Percentiles rank a stretch among this genome's conserved stretches.
Evolutionary conservation across 2,797 vertebrate genomes (phyloP).

Genomic region (Rhinoraja longicauda): DNA sequence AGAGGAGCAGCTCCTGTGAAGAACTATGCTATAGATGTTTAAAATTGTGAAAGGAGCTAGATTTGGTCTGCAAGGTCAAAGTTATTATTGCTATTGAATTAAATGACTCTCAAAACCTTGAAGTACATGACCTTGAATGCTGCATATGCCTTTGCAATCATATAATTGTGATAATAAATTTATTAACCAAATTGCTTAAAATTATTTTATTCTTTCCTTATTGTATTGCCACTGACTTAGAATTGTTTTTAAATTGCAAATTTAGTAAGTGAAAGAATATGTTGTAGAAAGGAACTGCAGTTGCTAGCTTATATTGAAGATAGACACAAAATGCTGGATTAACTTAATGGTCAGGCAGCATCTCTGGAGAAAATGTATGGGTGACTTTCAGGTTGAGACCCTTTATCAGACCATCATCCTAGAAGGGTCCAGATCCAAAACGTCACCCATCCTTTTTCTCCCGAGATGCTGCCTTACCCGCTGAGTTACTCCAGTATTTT

Average conservation of each 20-base stretch:
- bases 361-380: no score
- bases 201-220: not conserved
- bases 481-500: no score
- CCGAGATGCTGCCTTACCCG: no score
- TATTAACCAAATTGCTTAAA: not conserved
- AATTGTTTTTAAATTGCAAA: not conserved
- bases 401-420: no score
- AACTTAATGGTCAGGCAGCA: no score
- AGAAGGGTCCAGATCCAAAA: no score
- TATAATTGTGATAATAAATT: no score
- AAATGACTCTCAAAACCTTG: not conserved
- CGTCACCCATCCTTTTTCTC: no score
- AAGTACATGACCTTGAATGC: not conserved
- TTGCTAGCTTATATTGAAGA: no score
- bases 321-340: no score
- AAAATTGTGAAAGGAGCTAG: not conserved
- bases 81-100: not conserved
- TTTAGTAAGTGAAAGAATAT: not conserved
- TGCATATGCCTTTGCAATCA: not conserved
- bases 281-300: no score
- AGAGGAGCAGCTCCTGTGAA: not conserved
- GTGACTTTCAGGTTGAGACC: no score
- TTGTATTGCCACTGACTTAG: not conserved
- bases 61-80: not conserved
- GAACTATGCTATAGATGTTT: not conserved